Evolutionary conservation across 2,797 vertebrate genomes (phyloP).

Genomic region (Hemibagrus guttatus): DNA sequence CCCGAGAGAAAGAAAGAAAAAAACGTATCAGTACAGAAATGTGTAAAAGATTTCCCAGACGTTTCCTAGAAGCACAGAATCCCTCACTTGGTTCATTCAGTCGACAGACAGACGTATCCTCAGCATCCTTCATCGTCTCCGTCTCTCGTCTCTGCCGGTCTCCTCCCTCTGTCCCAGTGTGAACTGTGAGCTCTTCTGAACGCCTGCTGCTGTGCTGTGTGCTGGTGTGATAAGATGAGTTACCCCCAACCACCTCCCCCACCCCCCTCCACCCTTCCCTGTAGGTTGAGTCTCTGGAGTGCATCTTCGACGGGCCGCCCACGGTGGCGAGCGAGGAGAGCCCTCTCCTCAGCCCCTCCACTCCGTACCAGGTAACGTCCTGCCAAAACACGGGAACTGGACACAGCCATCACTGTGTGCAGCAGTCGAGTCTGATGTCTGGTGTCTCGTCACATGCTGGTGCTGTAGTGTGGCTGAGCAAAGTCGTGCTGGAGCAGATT

Average conservation of each 20-base stretch:
- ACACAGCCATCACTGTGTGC: constrained; percentile 37
- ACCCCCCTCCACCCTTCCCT: constrained; percentile 30
- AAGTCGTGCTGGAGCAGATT: neutral
- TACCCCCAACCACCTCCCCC: neutral
- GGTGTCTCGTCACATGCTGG: constrained; percentile 37
- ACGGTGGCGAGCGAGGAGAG: constrained; percentile 67
- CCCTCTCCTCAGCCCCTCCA: constrained; percentile 67
- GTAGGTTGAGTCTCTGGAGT: constrained; percentile 78
- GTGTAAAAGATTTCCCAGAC: neutral
- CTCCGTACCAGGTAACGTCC: constrained; percentile 64
- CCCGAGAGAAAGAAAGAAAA: neutral
- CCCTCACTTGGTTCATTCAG: neutral
- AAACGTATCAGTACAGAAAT: neutral
- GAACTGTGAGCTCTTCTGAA: constrained; percentile 18
- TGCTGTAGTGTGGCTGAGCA: neutral
- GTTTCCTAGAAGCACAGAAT: neutral
- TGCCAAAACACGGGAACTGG: constrained; percentile 22
- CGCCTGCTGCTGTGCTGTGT: neutral
- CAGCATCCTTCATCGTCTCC: neutral
- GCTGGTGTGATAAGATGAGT: constrained; percentile 48
- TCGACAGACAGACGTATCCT: neutral
- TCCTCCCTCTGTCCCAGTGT: constrained; percentile 6
- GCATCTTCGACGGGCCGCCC: constrained; percentile 75
- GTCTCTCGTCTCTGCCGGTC: neutral
- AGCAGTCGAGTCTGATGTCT: constrained; percentile 10